Evolutionary conservation across 2,888 invertebrate genomes (phyloP), one percentile per base, ranked within the genome.

Genomic region (Geotrupes spiniger): DNA sequence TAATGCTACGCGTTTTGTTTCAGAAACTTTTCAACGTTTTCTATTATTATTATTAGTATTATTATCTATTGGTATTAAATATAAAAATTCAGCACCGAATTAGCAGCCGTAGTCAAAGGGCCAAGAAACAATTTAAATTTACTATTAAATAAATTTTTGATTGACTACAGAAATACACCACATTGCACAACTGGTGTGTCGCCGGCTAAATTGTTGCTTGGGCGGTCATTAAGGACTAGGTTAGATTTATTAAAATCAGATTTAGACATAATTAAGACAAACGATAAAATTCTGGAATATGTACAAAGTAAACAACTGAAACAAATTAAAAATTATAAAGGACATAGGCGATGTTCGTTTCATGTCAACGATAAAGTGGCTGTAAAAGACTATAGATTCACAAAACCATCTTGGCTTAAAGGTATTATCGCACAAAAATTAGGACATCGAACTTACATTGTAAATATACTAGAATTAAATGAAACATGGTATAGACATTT

Each of bases 1-100:
- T 48, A 63, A 65, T 47, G 63, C 60, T 5, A 49, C 55, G 0
- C 47, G 53, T 9, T 63, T 61, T 47, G 43, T 49, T 4, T 63
- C 62, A 15, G 43, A 49, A 17, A 57, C 62, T 46, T 61, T 65
- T 38, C 21, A 40, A 36, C 10, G 28, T 16, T 52, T 46, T 15
- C 49, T 44, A 16, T 36, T 33, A 17, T n/a, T n/a, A n/a, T n/a
- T n/a, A n/a, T n/a, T n/a, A n/a, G n/a, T n/a, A n/a, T n/a, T n/a
- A n/a, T n/a, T n/a, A n/a, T 11, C 31, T n/a, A 49, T 50, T 17
- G 45, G 49, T 15, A 51, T 51, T 36, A 11, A 53, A 42, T 53
- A 42, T 26, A 48, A 39, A 29, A 46, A 42, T 26, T 40, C 37
- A 9, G 6, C 51, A 8, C 50, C 50, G 8, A 52, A 36, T 36